Evolutionary conservation across 2,113 vertebrate genomes (phyloP).

Genomic region (Mastomys natalensis): DNA sequence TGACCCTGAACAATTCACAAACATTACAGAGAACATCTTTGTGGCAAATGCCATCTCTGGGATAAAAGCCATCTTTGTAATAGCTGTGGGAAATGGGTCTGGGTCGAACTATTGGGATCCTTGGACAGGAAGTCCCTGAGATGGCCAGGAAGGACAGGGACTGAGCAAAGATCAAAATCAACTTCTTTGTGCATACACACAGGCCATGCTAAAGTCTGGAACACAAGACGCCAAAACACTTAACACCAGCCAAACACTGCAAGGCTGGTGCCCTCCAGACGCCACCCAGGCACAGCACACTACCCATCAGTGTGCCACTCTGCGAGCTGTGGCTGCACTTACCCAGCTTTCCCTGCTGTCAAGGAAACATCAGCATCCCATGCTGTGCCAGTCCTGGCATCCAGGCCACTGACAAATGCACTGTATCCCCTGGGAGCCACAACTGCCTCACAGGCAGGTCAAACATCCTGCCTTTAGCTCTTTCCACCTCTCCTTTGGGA

Average conservation of each 20-base stretch:
- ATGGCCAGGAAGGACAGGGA: too few relatives aligned
- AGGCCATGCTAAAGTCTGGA: not conserved
- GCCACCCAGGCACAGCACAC: not conserved
- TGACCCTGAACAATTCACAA: not conserved
- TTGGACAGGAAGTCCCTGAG: rapidly evolving
- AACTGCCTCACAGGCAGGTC: rapidly evolving
- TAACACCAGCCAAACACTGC: rapidly evolving
- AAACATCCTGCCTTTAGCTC: rapidly evolving
- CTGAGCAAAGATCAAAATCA: rapidly evolving
- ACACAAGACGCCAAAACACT: not conserved
- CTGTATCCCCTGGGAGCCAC: not conserved
- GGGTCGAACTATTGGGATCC: rapidly evolving
- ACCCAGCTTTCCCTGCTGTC: not conserved
- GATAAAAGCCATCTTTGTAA: not conserved
- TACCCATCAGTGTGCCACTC: not conserved
- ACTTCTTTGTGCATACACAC: not conserved
- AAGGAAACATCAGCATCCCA: not conserved
- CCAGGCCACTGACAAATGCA: not conserved
- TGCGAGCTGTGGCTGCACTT: too few relatives aligned
- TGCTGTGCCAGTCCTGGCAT: rapidly evolving
- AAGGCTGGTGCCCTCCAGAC: not conserved
- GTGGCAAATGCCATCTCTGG: not conserved
- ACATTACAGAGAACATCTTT: rapidly evolving
- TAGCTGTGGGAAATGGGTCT: not conserved
- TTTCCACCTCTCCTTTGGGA: too few relatives aligned